Evolutionary conservation across 2,797 vertebrate species (phyloP), one percentile per base, ranked within the genome.

Genomic region (Lutjanus campechanus): DNA sequence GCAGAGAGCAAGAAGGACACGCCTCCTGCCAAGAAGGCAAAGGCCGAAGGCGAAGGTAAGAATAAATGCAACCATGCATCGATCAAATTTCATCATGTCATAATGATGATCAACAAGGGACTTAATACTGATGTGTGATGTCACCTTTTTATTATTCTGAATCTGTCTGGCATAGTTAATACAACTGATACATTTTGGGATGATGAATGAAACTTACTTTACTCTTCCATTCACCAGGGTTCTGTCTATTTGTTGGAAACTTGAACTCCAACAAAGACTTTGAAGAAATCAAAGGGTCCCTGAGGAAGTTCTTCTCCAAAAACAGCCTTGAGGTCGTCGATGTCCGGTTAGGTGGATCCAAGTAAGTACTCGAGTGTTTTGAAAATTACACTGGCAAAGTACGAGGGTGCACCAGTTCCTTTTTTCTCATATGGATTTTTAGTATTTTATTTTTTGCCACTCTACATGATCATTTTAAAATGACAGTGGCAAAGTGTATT

Each of bases 11-110:
- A 97, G 79, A 97, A 96, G 58, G 97, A 96, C 68, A 93, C 95
- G 1, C 96, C 95, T 2, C 97, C 98, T 17, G 93, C 97, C 55
- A 99, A 99, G 91, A 99, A 98, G 70, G 95, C 96, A 65, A 99
- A 98, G 89, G 76, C 93, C 1, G 96, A 97, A 0, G 93, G 90
- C 0, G 97, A 97, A 5, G 95, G 97, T 97, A 89, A 81, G 75
- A 11, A 47, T 36, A 6, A 15, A 56, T 29, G 0, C 25, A 11
- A 1, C 2, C 5, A 4, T 0, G 3, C 0, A 5, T 43, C 20
- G 5, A 40, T 66, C 0, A 1, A 0, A 43, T 17, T 11, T 59
- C 19, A 25, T 2, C 7, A 3, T 47, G 53, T 36, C n/a, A 41
- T 75, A 2, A 90, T 94, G 95, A 96, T 96, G 95, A 95, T 68